These are phyloP conservation scores for Eudyptes chrysolophus DNA, from an alignment of 2,113 vertebrate species.

Conservation along the genomic window DNA sequence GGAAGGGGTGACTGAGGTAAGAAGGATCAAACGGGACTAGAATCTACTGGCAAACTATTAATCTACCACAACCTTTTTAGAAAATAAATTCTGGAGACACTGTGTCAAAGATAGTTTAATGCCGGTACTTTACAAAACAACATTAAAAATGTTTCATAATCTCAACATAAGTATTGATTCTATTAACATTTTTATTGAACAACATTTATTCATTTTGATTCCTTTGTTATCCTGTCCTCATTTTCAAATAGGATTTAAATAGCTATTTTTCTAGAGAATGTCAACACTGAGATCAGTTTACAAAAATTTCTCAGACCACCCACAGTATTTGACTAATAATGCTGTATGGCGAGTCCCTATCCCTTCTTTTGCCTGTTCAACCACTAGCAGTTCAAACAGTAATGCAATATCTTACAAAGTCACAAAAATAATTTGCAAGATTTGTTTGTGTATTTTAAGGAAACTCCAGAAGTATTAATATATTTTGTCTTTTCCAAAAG, in stretches of 20 bases:
- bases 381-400: not conserved
- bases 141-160: not conserved
- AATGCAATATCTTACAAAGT: not conserved
- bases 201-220: not conserved
- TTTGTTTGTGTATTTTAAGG: not conserved
- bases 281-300: not conserved
- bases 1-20: not conserved
- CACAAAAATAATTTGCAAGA: not conserved
- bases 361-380: not conserved
- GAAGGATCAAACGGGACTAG: not conserved
- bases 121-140: slow-evolving; percentile 12
- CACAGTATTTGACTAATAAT: not conserved
- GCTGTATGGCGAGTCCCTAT: not conserved
- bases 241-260: not conserved
- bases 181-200: slow-evolving; percentile 1
- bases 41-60: not conserved
- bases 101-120: slow-evolving; percentile 45
- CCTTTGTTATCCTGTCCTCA: not conserved
- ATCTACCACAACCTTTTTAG: not conserved
- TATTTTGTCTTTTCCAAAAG: not conserved
- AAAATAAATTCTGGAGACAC: slow-evolving; percentile 30
- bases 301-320: not conserved
- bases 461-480: not conserved
- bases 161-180: not conserved
- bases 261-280: not conserved